These are phyloP conservation scores for Todiramphus saurophagus DNA, from an alignment of 2,113 vertebrate genomes.

Conservation along the genomic window DNA sequence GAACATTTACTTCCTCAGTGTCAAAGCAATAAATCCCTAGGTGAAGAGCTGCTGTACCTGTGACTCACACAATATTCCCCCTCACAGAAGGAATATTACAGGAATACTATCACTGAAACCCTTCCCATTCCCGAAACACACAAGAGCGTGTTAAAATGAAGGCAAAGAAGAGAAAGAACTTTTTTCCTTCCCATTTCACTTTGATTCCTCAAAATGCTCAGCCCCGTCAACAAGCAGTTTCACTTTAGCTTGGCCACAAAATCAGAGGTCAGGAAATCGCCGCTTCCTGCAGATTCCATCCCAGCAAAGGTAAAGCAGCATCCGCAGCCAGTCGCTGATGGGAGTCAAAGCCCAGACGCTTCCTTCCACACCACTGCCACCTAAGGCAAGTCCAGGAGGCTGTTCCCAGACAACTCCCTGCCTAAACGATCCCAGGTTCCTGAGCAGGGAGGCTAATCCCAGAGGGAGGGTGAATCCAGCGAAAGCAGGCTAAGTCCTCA, in stretches of 20 bases:
- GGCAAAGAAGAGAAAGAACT: not conserved
- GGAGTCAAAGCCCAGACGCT: not conserved
- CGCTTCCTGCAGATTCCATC: accelerated
- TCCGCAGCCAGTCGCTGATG: accelerated
- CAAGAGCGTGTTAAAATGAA: accelerated
- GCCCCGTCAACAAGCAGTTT: not conserved
- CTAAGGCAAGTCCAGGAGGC: accelerated
- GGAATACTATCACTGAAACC: accelerated
- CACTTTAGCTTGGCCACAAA: not conserved
- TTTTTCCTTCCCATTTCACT: not conserved
- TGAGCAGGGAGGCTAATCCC: not conserved
- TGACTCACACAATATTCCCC: not conserved
- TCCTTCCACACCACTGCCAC: not conserved
- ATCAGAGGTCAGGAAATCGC: accelerated
- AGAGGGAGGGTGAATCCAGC: not conserved
- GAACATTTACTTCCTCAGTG: not conserved
- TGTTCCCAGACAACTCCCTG: not conserved
- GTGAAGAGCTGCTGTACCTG: accelerated
- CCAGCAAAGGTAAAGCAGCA: not conserved
- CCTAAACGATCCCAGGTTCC: accelerated
- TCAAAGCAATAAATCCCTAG: not conserved
- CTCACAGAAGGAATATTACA: accelerated
- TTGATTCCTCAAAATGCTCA: not conserved
- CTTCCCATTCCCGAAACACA: not conserved
- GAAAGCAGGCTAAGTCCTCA: not conserved